A percentile compares a stretch with the other conserved stretches of the same genome.
Evolutionary conservation across 2,888 invertebrate genomes (phyloP).

Genomic region (Phaedon cochleariae): DNA sequence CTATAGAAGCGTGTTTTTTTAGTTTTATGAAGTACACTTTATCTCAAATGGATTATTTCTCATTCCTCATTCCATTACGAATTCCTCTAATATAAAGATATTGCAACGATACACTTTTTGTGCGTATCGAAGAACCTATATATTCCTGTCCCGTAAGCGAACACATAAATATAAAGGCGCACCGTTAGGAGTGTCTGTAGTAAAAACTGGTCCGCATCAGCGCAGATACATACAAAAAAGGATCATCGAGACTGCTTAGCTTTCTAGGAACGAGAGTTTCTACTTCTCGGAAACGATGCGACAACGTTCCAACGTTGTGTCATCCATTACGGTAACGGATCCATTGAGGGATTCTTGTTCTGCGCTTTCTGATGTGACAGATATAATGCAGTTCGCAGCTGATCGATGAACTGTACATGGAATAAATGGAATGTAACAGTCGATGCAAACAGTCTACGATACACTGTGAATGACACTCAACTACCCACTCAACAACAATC

Average conservation of each 20-base stretch:
- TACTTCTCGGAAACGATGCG: conserved; percentile 32
- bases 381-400: neutral
- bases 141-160: neutral
- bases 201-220: conserved; percentile 17
- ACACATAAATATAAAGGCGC: no score
- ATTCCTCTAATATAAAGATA: neutral
- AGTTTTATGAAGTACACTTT: no score
- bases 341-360: neutral
- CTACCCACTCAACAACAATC: no score
- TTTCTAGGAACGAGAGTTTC: conserved; percentile 28
- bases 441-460: no score
- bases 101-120: neutral
- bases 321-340: neutral
- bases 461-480: no score
- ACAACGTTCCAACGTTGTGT: neutral
- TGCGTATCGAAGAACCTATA: neutral
- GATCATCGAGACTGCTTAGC: neutral
- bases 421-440: no score
- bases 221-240: conserved; percentile 6
- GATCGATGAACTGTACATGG: neutral
- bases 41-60: no score
- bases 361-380: neutral
- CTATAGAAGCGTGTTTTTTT: no score
- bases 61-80: no score
- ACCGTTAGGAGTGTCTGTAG: neutral